Evolutionary conservation across 1,140 invertebrate genomes (phyloP), one percentile per base, ranked within the genome.

Genomic region (silkworm (Bombyx mori)): DNA sequence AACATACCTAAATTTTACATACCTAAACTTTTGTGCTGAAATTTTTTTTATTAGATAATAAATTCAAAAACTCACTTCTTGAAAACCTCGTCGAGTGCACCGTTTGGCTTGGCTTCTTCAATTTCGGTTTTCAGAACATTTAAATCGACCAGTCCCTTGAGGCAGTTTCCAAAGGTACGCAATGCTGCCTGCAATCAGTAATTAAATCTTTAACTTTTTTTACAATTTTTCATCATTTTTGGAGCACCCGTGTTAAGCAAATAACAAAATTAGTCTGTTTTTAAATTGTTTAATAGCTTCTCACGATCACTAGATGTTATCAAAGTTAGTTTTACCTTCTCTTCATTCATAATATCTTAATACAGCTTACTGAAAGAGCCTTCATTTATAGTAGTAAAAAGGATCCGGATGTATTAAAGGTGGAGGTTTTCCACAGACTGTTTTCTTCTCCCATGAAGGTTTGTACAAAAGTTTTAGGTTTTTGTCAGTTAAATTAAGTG

Each of bases 101-200:
- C 88, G 7, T 82, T 86, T 7, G 87, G 86, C 63, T 89, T 90
- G 3, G 89, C 89, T 7, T 77, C 73, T 60, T 90, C 87, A 12
- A 90, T 89, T 69, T 90, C 90, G n/a, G 77, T 68, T 52, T 85
- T 79, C 10, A 91, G 45, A n/a, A 60, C 66, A 1, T 83, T 69
- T n/a, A 75, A 35, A 60, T 90, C 70, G n/a, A 90, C 62, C 6
- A 90, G 51, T 6, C 57, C 63, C 53, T 77, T 77, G 0, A 85
- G 42, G 63, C 89, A 90, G 0, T 80, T 68, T 1, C 69, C 53
- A 47, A 89, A 73, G 3, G 65, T 68, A 12, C 75, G 73, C 43
- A 77, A 76, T 8, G 76, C 76, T 7, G 58, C 65, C 89, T 90
- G 63, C 42, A 75, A 74, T 67, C 22, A 52, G 10, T 49, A 18